Conservation (phyloP, 2,113 vertebrate species). For the Labeo rohita region DNA sequence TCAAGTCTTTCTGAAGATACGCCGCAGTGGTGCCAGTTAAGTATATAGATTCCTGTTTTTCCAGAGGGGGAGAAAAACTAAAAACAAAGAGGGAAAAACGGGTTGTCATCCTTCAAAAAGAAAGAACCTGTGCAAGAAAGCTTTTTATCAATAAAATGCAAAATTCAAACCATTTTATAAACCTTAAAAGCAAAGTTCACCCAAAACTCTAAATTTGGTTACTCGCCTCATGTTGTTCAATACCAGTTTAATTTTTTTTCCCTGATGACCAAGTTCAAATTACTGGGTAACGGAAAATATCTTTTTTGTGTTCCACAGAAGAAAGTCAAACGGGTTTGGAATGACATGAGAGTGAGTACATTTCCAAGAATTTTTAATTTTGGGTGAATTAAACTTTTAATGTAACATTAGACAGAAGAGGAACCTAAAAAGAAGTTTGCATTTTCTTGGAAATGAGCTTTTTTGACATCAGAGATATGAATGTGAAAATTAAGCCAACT, state of each 20-base stretch:
- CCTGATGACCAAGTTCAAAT: too few relatives aligned
- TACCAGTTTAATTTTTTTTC: not conserved
- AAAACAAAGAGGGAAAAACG: conserved; percentile 21
- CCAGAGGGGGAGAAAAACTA: conserved; percentile 29
- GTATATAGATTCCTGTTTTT: conserved; percentile 48
- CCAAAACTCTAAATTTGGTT: not conserved
- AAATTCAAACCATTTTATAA: not conserved
- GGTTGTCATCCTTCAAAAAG: not conserved
- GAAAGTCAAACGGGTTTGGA: not conserved
- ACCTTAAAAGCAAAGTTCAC: not conserved
- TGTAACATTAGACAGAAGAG: not conserved
- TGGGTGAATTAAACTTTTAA: not conserved
- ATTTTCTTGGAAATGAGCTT: not conserved
- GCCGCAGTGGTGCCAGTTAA: conserved; percentile 34
- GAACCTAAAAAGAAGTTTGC: not conserved
- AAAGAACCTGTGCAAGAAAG: not conserved
- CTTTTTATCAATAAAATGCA: not conserved
- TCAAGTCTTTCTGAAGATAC: conserved; percentile 40
- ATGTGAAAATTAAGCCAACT: not conserved
- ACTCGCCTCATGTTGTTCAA: not conserved
- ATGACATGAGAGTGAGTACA: not conserved
- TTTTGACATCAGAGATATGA: not conserved
- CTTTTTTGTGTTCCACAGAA: not conserved
- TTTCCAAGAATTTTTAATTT: not conserved
- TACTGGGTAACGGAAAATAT: not conserved